Conservation (phyloP, 1,140 invertebrate species). For the Brachionus angularis region DNA sequence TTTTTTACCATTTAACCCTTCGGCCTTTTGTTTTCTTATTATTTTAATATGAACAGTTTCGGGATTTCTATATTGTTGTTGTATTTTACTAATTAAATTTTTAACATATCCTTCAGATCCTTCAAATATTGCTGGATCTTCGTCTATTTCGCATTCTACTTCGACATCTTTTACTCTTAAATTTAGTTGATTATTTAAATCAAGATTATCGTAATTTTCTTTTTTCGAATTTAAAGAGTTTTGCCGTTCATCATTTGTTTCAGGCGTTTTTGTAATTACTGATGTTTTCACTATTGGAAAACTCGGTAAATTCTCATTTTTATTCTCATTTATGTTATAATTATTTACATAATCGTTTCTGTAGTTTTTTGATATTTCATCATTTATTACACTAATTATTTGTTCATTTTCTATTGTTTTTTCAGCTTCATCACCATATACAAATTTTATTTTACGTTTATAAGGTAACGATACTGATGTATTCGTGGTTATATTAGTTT, state of each 20-base stretch:
- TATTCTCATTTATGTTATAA: neutral
- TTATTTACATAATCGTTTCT: neutral
- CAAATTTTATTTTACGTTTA: constrained; percentile 23
- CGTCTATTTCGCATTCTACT: constrained; percentile 39
- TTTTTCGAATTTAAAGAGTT: neutral
- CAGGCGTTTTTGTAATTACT: neutral
- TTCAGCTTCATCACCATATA: neutral
- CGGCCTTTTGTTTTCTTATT: constrained; percentile 7
- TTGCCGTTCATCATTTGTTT: neutral
- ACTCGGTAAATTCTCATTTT: neutral
- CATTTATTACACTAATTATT: neutral
- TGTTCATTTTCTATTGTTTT: neutral
- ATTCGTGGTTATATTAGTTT: constrained; percentile 39
- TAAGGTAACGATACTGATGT: neutral
- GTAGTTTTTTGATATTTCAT: neutral
- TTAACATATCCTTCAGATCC: constrained; percentile 35
- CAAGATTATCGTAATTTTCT: constrained; percentile 28
- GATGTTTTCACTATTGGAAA: neutral
- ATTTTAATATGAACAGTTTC: constrained; percentile 43
- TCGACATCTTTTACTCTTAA: constrained; percentile 36
- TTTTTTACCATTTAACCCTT: neutral
- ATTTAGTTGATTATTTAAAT: neutral
- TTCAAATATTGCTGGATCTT: constrained; percentile 39
- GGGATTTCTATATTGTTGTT: constrained; percentile 35
- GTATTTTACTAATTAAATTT: constrained; percentile 28